These are phyloP conservation scores for Mesaphorura yosii DNA, from an alignment of 1,140 invertebrate species.

Conservation along the genomic window DNA sequence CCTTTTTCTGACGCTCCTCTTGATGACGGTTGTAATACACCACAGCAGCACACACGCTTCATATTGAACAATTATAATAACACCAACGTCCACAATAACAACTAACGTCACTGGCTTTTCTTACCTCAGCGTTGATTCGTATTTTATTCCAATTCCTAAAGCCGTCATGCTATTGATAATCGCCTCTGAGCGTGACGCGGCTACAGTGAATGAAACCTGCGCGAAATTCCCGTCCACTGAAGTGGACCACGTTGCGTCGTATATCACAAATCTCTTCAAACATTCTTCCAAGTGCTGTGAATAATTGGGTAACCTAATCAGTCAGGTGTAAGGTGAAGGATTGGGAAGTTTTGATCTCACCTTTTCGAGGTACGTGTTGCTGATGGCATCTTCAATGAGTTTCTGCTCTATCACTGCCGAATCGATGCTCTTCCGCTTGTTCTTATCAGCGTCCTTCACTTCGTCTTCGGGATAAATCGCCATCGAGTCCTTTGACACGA, in stretches of 20 bases:
- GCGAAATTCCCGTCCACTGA: constrained; percentile 15
- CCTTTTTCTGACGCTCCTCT: not conserved
- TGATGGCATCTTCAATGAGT: not conserved
- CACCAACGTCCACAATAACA: not conserved
- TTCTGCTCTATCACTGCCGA: not conserved
- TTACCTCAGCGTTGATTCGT: constrained; percentile 23
- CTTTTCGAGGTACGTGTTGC: constrained; percentile 10
- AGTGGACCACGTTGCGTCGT: constrained; percentile 1
- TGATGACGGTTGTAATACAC: constrained; percentile 7
- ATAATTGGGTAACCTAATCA: too few species aligned
- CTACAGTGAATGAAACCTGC: constrained; percentile 18
- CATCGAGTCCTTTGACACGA: not conserved
- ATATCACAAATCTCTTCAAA: constrained; percentile 6
- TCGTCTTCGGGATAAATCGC: not conserved
- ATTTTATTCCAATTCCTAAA: constrained; percentile 22
- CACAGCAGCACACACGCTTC: constrained; percentile 9
- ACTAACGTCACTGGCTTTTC: not conserved
- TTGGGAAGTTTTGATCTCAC: not conserved
- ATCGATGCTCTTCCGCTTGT: not conserved
- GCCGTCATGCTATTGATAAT: constrained; percentile 21
- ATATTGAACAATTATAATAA: not conserved
- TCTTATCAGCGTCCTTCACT: not conserved
- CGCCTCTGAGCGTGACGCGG: constrained; percentile 1
- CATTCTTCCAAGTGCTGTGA: constrained; percentile 13
- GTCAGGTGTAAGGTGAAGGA: too few species aligned